These are phyloP conservation scores for Lucifuga dentata DNA, from an alignment of 2,113 vertebrate species.

Conservation along the genomic window DNA sequence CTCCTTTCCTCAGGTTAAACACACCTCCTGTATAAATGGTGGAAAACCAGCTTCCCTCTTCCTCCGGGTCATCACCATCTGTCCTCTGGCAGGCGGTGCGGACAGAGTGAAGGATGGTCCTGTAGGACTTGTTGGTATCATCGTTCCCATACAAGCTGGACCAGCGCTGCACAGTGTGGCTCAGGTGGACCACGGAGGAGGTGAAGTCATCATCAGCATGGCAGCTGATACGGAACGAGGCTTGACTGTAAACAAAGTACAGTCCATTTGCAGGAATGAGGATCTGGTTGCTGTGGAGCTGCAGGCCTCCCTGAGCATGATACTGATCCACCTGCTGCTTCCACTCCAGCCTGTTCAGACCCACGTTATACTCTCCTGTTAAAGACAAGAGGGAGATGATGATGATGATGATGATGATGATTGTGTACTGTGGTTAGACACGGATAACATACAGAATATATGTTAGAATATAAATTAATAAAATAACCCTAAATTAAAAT, in stretches of 20 bases:
- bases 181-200: conserved; percentile 59
- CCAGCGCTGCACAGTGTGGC: conserved; percentile 68
- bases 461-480: no score
- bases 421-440: no score
- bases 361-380: conserved; percentile 56
- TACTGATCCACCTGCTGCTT: conserved; percentile 56
- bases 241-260: conserved; percentile 85
- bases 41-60: conserved; percentile 48
- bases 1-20: conserved; percentile 66
- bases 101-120: conserved; percentile 69
- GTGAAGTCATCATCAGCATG: rapidly evolving
- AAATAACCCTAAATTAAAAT: no score
- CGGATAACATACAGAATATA: no score
- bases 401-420: background rate
- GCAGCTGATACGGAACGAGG: conserved; percentile 75
- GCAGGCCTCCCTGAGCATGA: conserved; percentile 63
- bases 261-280: conserved; percentile 66
- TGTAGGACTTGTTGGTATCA: background rate
- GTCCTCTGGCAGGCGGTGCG: conserved; percentile 66
- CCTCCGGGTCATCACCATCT: rapidly evolving
- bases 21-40: conserved; percentile 80
- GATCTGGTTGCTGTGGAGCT: conserved; percentile 70
- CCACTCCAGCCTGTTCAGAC: conserved; percentile 53
- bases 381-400: background rate
- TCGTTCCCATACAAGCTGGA: conserved; percentile 16